Evolutionary conservation across 2,888 invertebrate species (phyloP).

Genomic region (Operophtera brumata): DNA sequence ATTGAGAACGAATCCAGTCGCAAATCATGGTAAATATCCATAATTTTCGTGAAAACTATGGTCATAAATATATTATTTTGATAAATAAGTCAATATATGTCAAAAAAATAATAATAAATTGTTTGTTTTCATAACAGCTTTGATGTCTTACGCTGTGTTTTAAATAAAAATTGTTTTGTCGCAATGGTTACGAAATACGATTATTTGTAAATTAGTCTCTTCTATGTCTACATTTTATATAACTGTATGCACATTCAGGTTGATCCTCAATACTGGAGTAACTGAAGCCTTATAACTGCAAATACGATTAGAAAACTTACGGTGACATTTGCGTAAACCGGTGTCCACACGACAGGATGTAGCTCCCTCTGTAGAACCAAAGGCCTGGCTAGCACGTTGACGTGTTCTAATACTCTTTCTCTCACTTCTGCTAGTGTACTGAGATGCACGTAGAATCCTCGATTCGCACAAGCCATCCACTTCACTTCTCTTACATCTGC

Average conservation of each 20-base stretch:
- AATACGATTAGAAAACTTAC: slow-evolving; percentile 67
- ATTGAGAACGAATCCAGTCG: too few species aligned
- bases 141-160: too few species aligned
- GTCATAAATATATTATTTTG: too few species aligned
- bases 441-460: slow-evolving; percentile 97
- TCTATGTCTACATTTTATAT: not conserved
- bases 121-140: too few species aligned
- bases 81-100: too few species aligned
- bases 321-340: slow-evolving; percentile 95
- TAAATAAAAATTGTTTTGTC: too few species aligned
- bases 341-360: slow-evolving; percentile 98
- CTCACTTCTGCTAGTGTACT: slow-evolving; percentile 98
- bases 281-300: slow-evolving; percentile 17
- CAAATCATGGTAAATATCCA: too few species aligned
- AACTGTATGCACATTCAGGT: not conserved
- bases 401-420: slow-evolving; percentile 97
- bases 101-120: too few species aligned
- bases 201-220: not conserved
- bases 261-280: slow-evolving; percentile 1
- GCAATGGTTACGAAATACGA: too few species aligned
- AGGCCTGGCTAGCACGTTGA: slow-evolving; percentile 97
- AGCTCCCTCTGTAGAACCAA: slow-evolving; percentile 91
- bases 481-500: slow-evolving; percentile 96
- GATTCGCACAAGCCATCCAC: slow-evolving; percentile 99
- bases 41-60: too few species aligned